These are phyloP conservation scores for Furcula furcula DNA, from an alignment of 2,888 invertebrate genomes.

Conservation along the genomic window DNA sequence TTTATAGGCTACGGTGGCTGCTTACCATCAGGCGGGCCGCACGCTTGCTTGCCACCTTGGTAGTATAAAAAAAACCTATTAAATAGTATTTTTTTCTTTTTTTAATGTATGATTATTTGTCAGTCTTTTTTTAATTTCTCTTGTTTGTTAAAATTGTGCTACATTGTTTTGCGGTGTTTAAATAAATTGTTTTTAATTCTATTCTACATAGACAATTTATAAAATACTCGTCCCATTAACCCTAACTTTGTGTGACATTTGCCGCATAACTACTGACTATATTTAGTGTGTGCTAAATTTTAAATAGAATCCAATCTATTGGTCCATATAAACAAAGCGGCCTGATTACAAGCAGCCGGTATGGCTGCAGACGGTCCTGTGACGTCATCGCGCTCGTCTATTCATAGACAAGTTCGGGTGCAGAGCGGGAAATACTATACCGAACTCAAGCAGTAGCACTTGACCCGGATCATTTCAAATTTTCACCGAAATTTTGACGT, in stretches of 20 bases:
- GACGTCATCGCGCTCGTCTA: constrained; percentile 52
- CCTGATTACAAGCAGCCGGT: constrained; percentile 59
- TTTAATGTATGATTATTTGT: too few species aligned
- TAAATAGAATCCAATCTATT: constrained; percentile 53
- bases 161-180: too few species aligned
- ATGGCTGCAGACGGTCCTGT: constrained; percentile 52
- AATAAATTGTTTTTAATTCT: too few species aligned
- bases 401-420: constrained; percentile 40
- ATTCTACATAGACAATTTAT: too few species aligned
- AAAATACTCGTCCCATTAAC: background rate
- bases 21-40: too few species aligned
- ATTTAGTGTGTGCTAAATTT: constrained; percentile 27
- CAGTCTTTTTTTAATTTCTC: too few species aligned
- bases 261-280: constrained; percentile 22
- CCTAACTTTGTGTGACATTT: background rate
- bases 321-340: constrained; percentile 66
- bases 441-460: constrained; percentile 53
- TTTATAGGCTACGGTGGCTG: too few species aligned
- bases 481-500: constrained; percentile 33
- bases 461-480: constrained; percentile 62
- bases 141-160: too few species aligned
- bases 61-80: too few species aligned
- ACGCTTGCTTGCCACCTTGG: too few species aligned
- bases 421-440: constrained; percentile 64
- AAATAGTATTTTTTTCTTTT: too few species aligned